Evolutionary conservation across 2,113 vertebrate species (phyloP), one percentile per base, ranked within the genome.

Genomic region (Cynoglossus semilaevis): DNA sequence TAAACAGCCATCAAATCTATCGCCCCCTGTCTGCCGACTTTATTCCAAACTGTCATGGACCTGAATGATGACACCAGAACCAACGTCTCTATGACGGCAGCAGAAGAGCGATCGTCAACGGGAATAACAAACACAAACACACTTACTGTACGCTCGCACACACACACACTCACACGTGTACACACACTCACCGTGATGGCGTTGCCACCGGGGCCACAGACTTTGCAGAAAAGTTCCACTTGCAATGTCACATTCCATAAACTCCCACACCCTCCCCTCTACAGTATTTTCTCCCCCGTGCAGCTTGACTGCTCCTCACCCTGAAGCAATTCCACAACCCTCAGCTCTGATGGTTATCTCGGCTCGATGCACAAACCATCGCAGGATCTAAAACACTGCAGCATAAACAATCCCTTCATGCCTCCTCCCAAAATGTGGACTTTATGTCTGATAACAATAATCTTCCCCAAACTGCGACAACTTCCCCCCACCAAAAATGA

Each of bases 171-270:
- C n/a, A n/a, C n/a, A n/a, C n/a, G n/a, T n/a, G n/a, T n/a, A n/a
- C 51, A 16, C 41, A 60, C 17, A 60, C 43, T 45, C 35, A 41
- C 4, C 52, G 59, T 15, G 53, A 59, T 9, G 50, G 50, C 19
- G 2, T 51, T 9, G 63, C 66, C 51, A 22, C 1, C 0, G 18
- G 59, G 64, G 65, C 43, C n/a, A 62, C 19, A 49, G 22, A 67
- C 51, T 69, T 66, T 74, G 51, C 36, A 9, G 66, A n/a, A 63
- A 50, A 44, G 56, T 59, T 72, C n/a, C 29, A 51, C 50, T 68
- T 68, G 51, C 43, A 35, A 65, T 75, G 78, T 71, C 54, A 63
- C 29, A n/a, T 79, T 80, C 54, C 60, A 79, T 38, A 74, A 76
- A 63, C 43, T 51, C 14, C 40, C 19, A 18, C 37, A 29, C 18